A percentile compares a stretch with the other conserved stretches of the same genome.
Evolutionary conservation across 2,888 invertebrate genomes (phyloP).

Genomic region (Aquatica leii): DNA sequence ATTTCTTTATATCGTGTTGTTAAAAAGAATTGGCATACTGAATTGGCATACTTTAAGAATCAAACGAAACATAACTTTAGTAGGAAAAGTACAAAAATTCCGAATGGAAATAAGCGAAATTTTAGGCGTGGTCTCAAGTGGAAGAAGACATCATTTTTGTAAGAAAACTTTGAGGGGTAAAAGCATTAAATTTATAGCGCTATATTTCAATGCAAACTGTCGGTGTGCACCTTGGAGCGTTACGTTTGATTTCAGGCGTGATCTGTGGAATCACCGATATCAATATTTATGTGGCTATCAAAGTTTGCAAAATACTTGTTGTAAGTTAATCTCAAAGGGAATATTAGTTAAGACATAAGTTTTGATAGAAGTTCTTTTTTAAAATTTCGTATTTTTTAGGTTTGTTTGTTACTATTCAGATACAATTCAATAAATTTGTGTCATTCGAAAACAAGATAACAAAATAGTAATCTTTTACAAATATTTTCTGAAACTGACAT

Average conservation of each 20-base stretch:
- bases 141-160: constrained; percentile 42
- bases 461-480: constrained; percentile 12
- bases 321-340: constrained; percentile 39
- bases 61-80: too few species aligned
- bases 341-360: constrained; percentile 36
- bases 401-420: constrained; percentile 31
- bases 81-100: constrained; percentile 11
- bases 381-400: constrained; percentile 20
- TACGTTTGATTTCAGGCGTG: constrained; percentile 42
- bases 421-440: constrained; percentile 8
- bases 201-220: constrained; percentile 45
- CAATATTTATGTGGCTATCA: constrained; percentile 48
- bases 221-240: constrained; percentile 40
- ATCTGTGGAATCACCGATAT: constrained; percentile 44
- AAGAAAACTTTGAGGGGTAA: constrained; percentile 39
- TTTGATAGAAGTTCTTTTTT: constrained; percentile 35
- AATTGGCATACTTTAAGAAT: too few species aligned
- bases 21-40: too few species aligned
- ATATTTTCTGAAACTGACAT: constrained; percentile 19
- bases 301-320: constrained; percentile 46
- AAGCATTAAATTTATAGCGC: constrained; percentile 42
- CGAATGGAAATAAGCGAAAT: constrained; percentile 25
- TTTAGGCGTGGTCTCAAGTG: constrained; percentile 26
- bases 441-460: constrained; percentile 8
- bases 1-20: too few species aligned